Evolutionary conservation across 2,797 vertebrate genomes (phyloP).

Genomic region (Leptatherina wallacei): DNA sequence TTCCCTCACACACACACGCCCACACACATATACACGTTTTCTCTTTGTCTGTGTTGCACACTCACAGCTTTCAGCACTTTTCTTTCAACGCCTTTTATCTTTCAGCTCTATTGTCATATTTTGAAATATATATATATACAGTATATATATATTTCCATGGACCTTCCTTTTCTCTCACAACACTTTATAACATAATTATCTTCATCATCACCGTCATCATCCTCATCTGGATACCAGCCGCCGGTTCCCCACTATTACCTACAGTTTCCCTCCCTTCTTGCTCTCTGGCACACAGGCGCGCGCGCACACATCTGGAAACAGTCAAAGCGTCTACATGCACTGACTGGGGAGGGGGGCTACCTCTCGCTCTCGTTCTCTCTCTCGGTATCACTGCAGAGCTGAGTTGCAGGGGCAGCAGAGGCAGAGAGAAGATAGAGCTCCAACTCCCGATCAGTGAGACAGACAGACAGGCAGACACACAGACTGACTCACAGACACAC

Average conservation of each 20-base stretch:
- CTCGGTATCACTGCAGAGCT: slow-evolving; percentile 85
- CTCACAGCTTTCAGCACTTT: slow-evolving; percentile 30
- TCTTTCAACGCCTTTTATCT: not conserved
- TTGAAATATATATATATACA: not conserved
- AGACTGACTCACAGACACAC: slow-evolving; percentile 49
- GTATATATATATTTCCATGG: slow-evolving; percentile 13
- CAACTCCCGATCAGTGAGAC: slow-evolving; percentile 73
- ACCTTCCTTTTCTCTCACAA: slow-evolving; percentile 1
- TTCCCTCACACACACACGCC: slow-evolving; percentile 5
- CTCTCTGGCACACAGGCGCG: slow-evolving; percentile 39
- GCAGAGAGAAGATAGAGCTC: slow-evolving; percentile 75
- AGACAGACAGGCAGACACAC: slow-evolving; percentile 60
- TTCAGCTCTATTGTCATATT: not conserved
- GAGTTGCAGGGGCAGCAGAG: slow-evolving; percentile 83
- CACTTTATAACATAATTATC: slow-evolving; percentile 49
- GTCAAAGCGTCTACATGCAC: slow-evolving; percentile 78
- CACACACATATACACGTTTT: not conserved
- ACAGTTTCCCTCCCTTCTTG: slow-evolving; percentile 47
- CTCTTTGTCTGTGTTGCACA: slow-evolving; percentile 1
- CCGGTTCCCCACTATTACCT: slow-evolving; percentile 46
- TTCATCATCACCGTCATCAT: slow-evolving; percentile 58
- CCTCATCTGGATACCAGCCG: slow-evolving; percentile 76
- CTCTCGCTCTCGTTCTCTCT: slow-evolving; percentile 55
- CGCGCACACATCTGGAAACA: slow-evolving; percentile 82
- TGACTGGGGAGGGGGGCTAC: slow-evolving; percentile 61